A percentile compares a stretch with the other conserved stretches of the same genome.
Conservation (phyloP, 2,888 invertebrate genomes). For the Stictocephala bisonia region DNA sequence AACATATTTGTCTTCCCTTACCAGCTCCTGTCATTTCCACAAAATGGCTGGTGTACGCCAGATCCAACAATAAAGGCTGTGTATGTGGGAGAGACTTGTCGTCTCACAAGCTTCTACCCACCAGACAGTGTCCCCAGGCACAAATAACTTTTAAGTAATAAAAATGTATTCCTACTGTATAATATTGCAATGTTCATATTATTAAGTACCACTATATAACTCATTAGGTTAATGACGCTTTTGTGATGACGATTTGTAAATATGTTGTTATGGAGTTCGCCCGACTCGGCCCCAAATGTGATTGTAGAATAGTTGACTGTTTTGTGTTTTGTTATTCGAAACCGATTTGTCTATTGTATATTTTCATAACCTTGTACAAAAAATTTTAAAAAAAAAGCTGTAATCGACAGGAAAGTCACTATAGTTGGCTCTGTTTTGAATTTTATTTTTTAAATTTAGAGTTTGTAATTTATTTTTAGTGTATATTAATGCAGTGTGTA, state of each 20-base stretch:
- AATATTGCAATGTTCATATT: constrained; percentile 42
- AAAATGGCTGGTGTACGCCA: too few relatives aligned
- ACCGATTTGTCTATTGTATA: constrained; percentile 42
- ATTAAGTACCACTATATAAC: constrained; percentile 46
- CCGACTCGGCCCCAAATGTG: constrained; percentile 30
- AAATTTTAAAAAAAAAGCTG: constrained; percentile 33
- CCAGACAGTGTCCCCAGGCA: constrained; percentile 35
- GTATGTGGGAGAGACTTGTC: too few relatives aligned
- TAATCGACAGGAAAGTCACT: constrained; percentile 11
- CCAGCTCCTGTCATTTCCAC: too few relatives aligned
- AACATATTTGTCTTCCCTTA: too few relatives aligned
- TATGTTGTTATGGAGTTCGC: constrained; percentile 29
- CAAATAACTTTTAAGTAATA: constrained; percentile 21
- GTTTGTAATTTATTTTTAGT: constrained; percentile 48
- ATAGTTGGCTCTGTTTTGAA: constrained; percentile 11
- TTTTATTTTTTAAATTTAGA: constrained; percentile 42
- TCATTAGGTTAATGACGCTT: constrained; percentile 45
- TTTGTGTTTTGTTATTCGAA: constrained; percentile 48
- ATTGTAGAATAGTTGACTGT: constrained; percentile 44
- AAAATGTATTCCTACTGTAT: constrained; percentile 36
- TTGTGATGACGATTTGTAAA: constrained; percentile 48
- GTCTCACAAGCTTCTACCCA: too few relatives aligned
- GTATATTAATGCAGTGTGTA: constrained; percentile 45
- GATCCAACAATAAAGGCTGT: too few relatives aligned
- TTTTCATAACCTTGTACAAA: constrained; percentile 48